These are phyloP conservation scores for Ruditapes philippinarum DNA, from an alignment of 1,140 invertebrate genomes.

Conservation along the genomic window DNA sequence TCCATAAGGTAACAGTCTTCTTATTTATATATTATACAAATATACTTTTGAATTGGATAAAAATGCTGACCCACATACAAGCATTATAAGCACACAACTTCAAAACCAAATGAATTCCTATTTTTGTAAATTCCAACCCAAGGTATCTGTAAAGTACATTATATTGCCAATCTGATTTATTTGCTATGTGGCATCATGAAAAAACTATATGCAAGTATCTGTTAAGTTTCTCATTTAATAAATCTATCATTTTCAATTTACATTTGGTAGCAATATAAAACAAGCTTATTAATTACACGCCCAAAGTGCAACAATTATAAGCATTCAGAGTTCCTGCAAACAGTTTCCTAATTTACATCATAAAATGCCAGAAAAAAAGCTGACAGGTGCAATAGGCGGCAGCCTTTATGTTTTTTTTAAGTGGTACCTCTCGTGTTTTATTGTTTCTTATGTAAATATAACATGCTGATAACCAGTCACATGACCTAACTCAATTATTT, in stretches of 20 bases:
- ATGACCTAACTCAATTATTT: neutral
- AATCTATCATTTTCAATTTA: neutral
- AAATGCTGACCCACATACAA: too few species aligned
- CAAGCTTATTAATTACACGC: neutral
- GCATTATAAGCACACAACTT: too few species aligned
- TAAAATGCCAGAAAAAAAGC: neutral
- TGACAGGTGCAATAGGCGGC: neutral
- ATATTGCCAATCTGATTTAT: too few species aligned
- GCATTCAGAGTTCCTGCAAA: neutral
- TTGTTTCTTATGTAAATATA: conserved; percentile 8
- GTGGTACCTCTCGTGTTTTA: neutral
- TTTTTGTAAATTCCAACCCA: too few species aligned
- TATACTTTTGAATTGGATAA: too few species aligned
- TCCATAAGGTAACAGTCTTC: too few species aligned
- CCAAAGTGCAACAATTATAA: neutral
- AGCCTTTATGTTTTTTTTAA: neutral
- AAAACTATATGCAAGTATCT: too few species aligned
- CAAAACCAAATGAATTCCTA: too few species aligned
- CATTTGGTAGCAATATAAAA: neutral
- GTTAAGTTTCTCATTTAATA: neutral
- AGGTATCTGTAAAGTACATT: too few species aligned
- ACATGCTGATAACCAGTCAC: neutral
- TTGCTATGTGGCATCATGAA: too few species aligned
- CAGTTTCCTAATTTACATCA: neutral
- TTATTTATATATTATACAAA: too few species aligned